Percentiles rank a stretch among this genome's conserved stretches.
Conservation (phyloP, 2,113 vertebrate species). For the Fulica atra region DNA sequence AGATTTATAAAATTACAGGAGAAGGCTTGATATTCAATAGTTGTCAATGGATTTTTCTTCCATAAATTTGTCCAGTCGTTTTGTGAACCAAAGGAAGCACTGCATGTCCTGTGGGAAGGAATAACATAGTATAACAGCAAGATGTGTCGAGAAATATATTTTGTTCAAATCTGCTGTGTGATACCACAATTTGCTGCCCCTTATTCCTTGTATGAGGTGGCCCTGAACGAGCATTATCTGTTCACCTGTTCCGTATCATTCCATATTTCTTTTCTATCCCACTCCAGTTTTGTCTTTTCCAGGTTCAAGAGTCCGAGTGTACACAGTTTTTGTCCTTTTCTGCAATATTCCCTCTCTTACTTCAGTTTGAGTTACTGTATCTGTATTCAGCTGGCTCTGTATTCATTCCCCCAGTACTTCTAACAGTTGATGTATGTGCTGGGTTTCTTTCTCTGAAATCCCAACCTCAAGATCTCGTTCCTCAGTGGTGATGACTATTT, state of each 20-base stretch:
- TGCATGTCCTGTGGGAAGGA: background rate
- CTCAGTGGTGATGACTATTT: background rate
- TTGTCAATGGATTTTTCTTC: background rate
- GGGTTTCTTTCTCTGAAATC: background rate
- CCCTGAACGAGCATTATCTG: background rate
- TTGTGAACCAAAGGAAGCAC: background rate
- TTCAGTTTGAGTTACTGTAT: background rate
- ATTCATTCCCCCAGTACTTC: background rate
- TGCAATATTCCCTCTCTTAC: background rate
- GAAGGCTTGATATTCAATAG: background rate
- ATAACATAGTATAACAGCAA: background rate
- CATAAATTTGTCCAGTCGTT: background rate
- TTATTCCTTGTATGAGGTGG: background rate
- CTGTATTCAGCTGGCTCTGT: background rate
- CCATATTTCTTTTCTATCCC: background rate
- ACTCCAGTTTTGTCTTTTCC: background rate
- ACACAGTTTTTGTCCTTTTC: background rate
- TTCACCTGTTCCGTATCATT: background rate
- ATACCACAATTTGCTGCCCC: background rate
- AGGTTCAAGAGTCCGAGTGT: background rate
- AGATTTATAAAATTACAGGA: background rate
- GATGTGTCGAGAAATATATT: background rate
- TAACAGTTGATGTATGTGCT: background rate
- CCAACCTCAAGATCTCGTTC: background rate
- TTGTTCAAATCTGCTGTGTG: background rate